Evolutionary conservation across 2,888 invertebrate species (phyloP).

Genomic region (Eugnorisma glareosa): DNA sequence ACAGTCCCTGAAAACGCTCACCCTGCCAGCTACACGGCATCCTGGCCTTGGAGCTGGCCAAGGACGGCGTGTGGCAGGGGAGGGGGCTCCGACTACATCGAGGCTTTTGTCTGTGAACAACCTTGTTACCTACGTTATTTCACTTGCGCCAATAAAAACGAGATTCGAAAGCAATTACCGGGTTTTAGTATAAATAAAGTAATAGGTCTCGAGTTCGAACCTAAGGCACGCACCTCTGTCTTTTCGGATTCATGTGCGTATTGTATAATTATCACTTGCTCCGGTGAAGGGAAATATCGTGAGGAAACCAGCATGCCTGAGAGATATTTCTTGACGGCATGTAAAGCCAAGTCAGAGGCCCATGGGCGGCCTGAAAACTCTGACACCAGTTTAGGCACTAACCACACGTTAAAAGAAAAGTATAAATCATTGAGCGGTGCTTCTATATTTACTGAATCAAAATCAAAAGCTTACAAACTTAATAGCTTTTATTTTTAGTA

Average conservation of each 20-base stretch:
- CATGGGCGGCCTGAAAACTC: too few species aligned
- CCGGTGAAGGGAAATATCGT: too few species aligned
- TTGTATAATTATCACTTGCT: too few species aligned
- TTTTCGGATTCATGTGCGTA: too few species aligned
- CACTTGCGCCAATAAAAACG: conserved; percentile 11
- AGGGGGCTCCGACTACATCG: conserved; percentile 22
- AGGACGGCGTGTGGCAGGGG: conserved; percentile 37
- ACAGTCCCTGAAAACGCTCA: conserved; percentile 40
- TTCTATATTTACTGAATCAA: neutral
- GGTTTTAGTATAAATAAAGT: conserved; percentile 1
- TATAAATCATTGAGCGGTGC: conserved; percentile 2
- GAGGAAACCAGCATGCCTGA: too few species aligned
- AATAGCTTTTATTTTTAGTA: conserved; percentile 4
- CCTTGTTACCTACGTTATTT: conserved; percentile 32
- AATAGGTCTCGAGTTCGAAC: too few species aligned
- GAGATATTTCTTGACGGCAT: too few species aligned
- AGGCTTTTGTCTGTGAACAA: conserved; percentile 48
- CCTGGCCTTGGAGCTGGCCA: conserved; percentile 54
- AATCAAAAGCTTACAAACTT: neutral
- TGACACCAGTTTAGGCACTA: too few species aligned
- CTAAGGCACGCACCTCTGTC: too few species aligned
- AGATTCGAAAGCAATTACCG: conserved; percentile 16
- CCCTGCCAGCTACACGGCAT: conserved; percentile 29
- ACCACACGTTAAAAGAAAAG: too few species aligned
- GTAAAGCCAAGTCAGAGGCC: too few species aligned